These are phyloP conservation scores for Leptopilina syphax DNA, from an alignment of 2,888 invertebrate genomes.

Conservation along the genomic window DNA sequence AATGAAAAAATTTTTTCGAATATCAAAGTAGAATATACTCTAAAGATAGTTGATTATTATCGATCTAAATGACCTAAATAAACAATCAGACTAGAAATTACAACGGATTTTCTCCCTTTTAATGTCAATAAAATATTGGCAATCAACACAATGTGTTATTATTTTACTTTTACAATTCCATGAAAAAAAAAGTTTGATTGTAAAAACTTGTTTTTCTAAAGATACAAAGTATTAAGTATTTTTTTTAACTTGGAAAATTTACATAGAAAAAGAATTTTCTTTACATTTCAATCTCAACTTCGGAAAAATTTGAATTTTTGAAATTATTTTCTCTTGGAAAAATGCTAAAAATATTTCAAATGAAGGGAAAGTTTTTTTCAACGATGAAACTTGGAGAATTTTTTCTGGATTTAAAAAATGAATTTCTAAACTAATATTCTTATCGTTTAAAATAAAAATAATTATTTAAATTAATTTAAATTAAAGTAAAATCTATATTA, in stretches of 20 bases:
- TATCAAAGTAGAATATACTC: background rate
- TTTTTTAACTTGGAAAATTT: too few species aligned
- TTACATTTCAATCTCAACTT: background rate
- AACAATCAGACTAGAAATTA: background rate
- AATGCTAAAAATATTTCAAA: too few species aligned
- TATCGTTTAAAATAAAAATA: too few species aligned
- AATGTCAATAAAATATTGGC: constrained; percentile 10
- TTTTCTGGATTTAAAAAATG: too few species aligned
- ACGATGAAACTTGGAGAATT: too few species aligned
- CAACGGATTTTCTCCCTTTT: constrained; percentile 9
- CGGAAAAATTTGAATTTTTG: too few species aligned
- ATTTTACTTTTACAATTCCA: constrained; percentile 16
- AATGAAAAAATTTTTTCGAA: background rate
- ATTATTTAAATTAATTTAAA: too few species aligned
- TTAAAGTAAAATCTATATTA: too few species aligned
- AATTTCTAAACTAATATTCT: too few species aligned
- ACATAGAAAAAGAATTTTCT: background rate
- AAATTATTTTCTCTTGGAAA: too few species aligned
- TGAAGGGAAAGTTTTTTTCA: too few species aligned
- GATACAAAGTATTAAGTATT: too few species aligned
- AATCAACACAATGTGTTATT: constrained; percentile 5
- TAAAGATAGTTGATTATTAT: background rate
- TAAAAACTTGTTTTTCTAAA: background rate
- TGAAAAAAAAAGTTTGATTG: background rate
- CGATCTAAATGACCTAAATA: constrained; percentile 14